Base-by-base conservation (phyloP, 2,113 vertebrate genomes). In the Saccopteryx leptura region DNA sequence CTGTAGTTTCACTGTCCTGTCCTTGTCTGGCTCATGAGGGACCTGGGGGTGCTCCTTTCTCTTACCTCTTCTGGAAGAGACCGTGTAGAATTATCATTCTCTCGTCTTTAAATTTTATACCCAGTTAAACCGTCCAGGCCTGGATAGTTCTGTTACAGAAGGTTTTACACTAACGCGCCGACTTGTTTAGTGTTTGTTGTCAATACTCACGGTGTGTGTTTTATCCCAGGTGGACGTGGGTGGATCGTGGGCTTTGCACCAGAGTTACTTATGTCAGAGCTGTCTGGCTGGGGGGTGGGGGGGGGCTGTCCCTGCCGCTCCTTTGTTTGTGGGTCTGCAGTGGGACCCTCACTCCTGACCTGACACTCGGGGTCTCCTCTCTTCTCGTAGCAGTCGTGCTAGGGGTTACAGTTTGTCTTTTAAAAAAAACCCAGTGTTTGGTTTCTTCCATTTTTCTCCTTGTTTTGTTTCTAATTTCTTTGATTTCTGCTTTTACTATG, bases 321-420 rank as follows among this genome's bases (percentile, higher is more conserved):
- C 54, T 54, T 11, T 54, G 54, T 54, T 54, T 12, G 56, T 17
- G 46, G 58, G 33, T 31, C 60, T 5, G 4, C 4, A 5, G 46
- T 0, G 26, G 46, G 13, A 39, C 6, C 13, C 18, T 33, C 39
- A n/a, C 0, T 0, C 90, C 58, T 1, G 56, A 14, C 0, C 4
- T 7, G 17, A 26, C 0, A 13, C 72, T 24, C 9, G 4, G 50
- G 18, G 33, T 7, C 13, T 7, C 33, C 28, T 0, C 1, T n/a
- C 7, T 21, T 14, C 26, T 31, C 48, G 21, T 6, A 5, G 28
- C 5, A 11, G 65, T 23, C 69, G 46, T 28, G 17, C 90, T 46
- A 15, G 66, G 54, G 56, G 21, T 88, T 24, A 1, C 31, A 1
- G 0, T 46, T 31, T 14, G n/a, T 54, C 48, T 93, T 58, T 12